These are phyloP conservation scores for Nomada lathburiana DNA, from an alignment of 2,888 invertebrate genomes.

Conservation along the genomic window DNA sequence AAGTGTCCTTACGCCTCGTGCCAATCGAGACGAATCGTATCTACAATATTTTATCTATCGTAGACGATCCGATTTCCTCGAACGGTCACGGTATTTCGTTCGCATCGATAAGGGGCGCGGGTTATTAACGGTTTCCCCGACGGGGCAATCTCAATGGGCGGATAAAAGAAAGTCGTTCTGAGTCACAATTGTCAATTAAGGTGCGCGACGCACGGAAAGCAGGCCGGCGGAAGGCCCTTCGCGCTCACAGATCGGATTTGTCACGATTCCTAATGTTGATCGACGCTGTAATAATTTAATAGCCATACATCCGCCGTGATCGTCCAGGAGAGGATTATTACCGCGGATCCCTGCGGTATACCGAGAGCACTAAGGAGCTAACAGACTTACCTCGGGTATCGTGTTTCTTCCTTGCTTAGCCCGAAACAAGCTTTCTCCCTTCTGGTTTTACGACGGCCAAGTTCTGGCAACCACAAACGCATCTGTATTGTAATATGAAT, in stretches of 20 bases:
- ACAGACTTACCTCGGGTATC: slow-evolving; percentile 83
- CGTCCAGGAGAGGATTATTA: slow-evolving; percentile 76
- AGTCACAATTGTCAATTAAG: slow-evolving; percentile 70
- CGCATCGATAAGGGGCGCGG: slow-evolving; percentile 48
- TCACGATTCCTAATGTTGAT: slow-evolving; percentile 83
- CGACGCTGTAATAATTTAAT: slow-evolving; percentile 83
- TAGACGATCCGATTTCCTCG: slow-evolving; percentile 26
- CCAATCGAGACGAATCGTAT: slow-evolving; percentile 15
- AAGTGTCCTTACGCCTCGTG: not conserved
- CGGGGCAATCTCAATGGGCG: slow-evolving; percentile 46
- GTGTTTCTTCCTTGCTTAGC: slow-evolving; percentile 74
- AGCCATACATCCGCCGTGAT: slow-evolving; percentile 80
- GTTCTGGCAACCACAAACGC: slow-evolving; percentile 18
- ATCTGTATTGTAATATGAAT: not conserved
- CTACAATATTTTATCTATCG: slow-evolving; percentile 23
- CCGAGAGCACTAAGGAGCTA: slow-evolving; percentile 83
- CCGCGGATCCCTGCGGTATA: slow-evolving; percentile 76
- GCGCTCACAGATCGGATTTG: slow-evolving; percentile 81
- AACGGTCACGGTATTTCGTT: slow-evolving; percentile 30
- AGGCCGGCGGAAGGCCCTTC: slow-evolving; percentile 37
- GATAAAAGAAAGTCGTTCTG: slow-evolving; percentile 65
- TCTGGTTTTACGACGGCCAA: slow-evolving; percentile 25
- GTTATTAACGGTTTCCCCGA: slow-evolving; percentile 53
- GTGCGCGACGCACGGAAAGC: slow-evolving; percentile 44
- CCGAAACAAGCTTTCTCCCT: slow-evolving; percentile 35